phyloP scores from a whole-genome alignment of 2,113 vertebrate species.

The Callionymus lyra region DNA sequence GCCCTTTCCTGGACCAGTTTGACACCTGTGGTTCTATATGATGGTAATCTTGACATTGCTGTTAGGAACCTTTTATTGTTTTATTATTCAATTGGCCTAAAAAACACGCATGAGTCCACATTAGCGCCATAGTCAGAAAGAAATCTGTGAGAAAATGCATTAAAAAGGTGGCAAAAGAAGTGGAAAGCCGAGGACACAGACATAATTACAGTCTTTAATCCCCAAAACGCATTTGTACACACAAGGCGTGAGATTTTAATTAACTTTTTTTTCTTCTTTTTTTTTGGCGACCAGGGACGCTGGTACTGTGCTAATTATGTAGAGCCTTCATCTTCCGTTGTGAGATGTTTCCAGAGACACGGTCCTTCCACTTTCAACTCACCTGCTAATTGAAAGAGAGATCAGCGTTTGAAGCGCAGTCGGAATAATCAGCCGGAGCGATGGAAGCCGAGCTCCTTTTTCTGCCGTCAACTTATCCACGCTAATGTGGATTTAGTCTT shows the following conservation, averaged over 20 bases:
- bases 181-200: constrained; percentile 33
- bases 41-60: too few species aligned
- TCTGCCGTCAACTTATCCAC: constrained; percentile 23
- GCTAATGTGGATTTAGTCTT: constrained; percentile 32
- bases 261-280: too few species aligned
- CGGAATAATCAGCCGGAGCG: constrained; percentile 19
- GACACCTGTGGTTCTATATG: too few species aligned
- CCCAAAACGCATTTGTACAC: constrained; percentile 42
- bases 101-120: too few species aligned
- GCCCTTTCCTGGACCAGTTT: too few species aligned
- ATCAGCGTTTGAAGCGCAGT: constrained; percentile 27
- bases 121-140: too few species aligned
- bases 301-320: constrained; percentile 61
- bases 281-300: constrained; percentile 50
- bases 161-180: constrained; percentile 10
- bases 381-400: constrained; percentile 37
- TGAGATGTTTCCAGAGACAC: constrained; percentile 19
- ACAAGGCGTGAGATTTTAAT: constrained; percentile 49
- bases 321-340: constrained; percentile 23
- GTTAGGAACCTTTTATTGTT: too few species aligned
- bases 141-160: too few species aligned
- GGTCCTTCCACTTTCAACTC: constrained; percentile 23
- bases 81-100: too few species aligned
- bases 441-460: constrained; percentile 26
- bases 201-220: constrained; percentile 64